Conservation (phyloP, 2,888 invertebrate genomes). For the Eupeodes luniger region DNA sequence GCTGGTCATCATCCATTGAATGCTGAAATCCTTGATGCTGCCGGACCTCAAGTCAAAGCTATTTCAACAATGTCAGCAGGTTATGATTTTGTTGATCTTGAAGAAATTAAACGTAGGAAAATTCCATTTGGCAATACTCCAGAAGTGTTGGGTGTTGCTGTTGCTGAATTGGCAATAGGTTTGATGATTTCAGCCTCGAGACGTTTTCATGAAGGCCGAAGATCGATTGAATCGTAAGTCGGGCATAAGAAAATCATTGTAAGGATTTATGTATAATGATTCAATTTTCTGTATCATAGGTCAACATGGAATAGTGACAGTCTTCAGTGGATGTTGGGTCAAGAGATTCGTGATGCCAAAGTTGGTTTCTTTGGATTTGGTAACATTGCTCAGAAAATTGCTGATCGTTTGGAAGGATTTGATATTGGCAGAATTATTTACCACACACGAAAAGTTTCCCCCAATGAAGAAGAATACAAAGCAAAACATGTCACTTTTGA, state of each 20-base stretch:
- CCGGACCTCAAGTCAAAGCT: conserved; percentile 88
- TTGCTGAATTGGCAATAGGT: conserved; percentile 93
- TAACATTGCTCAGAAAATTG: conserved; percentile 90
- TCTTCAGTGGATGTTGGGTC: conserved; percentile 91
- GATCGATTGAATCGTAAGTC: conserved; percentile 85
- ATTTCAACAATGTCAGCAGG: conserved; percentile 95
- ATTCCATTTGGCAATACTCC: conserved; percentile 93
- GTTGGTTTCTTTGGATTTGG: conserved; percentile 95
- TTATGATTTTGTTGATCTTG: conserved; percentile 91
- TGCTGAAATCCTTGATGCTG: conserved; percentile 81
- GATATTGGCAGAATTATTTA: conserved; percentile 90
- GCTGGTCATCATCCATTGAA: conserved; percentile 80
- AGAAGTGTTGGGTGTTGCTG: conserved; percentile 89
- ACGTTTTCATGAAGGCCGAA: conserved; percentile 90
- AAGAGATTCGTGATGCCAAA: conserved; percentile 90
- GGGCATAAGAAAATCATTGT: background rate
- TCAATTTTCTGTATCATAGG: conserved; percentile 79
- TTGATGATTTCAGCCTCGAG: conserved; percentile 91
- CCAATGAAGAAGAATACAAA: conserved; percentile 82
- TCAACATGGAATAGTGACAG: conserved; percentile 89
- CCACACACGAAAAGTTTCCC: conserved; percentile 87
- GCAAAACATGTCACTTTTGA: conserved; percentile 88
- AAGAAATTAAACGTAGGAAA: conserved; percentile 88
- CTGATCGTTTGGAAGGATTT: conserved; percentile 90
- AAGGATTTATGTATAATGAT: background rate